Percentiles rank a stretch among this genome's conserved stretches.
These are phyloP conservation scores for Acinonyx jubatus DNA, from an alignment of 2,113 vertebrate species.

Conservation along the genomic window DNA sequence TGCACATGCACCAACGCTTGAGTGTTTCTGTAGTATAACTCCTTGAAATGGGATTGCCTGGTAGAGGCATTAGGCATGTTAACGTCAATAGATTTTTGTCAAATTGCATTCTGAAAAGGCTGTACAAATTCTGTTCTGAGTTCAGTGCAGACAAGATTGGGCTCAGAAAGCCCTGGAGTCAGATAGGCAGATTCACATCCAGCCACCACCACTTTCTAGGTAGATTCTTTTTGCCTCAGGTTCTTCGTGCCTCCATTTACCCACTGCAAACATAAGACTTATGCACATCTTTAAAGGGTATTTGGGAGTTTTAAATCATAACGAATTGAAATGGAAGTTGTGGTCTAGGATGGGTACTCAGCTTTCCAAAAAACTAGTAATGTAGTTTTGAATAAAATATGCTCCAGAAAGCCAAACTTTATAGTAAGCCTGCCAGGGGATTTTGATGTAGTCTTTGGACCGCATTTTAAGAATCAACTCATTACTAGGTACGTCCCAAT, in stretches of 20 bases:
- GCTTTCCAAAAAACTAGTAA: background rate
- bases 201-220: background rate
- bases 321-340: background rate
- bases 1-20: background rate
- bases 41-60: background rate
- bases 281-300: background rate
- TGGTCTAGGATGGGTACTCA: background rate
- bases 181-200: background rate
- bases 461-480: background rate
- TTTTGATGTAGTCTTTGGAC: background rate
- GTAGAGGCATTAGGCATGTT: background rate
- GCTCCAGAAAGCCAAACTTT: background rate
- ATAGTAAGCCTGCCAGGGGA: background rate
- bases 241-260: background rate
- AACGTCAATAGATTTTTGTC: background rate
- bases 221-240: background rate
- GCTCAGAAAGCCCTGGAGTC: background rate
- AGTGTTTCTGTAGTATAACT: background rate
- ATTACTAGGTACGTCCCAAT: background rate
- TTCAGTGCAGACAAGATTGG: background rate
- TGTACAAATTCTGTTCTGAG: background rate
- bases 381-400: background rate
- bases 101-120: background rate
- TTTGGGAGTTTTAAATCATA: background rate
- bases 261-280: background rate